phyloP scores from a whole-genome alignment of 2,888 invertebrate genomes.

The Chironomus riparius region DNA sequence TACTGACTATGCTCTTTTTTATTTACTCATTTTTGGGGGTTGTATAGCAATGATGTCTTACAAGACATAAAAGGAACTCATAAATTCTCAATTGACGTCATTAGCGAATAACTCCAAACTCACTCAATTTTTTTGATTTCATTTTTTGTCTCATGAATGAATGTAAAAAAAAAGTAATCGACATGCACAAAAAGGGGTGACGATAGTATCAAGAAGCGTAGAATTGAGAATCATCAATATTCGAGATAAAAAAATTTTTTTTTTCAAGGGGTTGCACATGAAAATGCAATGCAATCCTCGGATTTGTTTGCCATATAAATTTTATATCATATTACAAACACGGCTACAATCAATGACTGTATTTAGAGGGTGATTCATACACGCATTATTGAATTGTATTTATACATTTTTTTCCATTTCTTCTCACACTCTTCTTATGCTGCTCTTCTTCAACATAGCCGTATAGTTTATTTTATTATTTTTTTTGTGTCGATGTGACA shows the following conservation, averaged over 20 bases:
- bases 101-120: too few species aligned
- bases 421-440: background rate
- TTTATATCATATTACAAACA: background rate
- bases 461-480: too few species aligned
- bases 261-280: background rate
- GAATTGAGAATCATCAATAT: background rate
- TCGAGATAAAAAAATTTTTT: background rate
- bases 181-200: conserved; percentile 9
- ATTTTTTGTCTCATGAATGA: background rate
- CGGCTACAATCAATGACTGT: background rate
- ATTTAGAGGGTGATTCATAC: background rate
- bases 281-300: background rate
- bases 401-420: background rate
- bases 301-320: conserved; percentile 14
- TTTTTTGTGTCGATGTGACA: too few species aligned
- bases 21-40: background rate
- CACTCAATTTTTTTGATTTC: background rate
- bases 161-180: background rate
- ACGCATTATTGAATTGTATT: background rate
- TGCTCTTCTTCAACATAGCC: background rate
- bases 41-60: too few species aligned
- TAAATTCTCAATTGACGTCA: too few species aligned
- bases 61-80: too few species aligned
- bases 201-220: background rate
- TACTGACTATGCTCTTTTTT: background rate